Evolutionary conservation across 2,797 vertebrate genomes (phyloP), one percentile per base, ranked within the genome.

Genomic region (Sebastes aleutianus): DNA sequence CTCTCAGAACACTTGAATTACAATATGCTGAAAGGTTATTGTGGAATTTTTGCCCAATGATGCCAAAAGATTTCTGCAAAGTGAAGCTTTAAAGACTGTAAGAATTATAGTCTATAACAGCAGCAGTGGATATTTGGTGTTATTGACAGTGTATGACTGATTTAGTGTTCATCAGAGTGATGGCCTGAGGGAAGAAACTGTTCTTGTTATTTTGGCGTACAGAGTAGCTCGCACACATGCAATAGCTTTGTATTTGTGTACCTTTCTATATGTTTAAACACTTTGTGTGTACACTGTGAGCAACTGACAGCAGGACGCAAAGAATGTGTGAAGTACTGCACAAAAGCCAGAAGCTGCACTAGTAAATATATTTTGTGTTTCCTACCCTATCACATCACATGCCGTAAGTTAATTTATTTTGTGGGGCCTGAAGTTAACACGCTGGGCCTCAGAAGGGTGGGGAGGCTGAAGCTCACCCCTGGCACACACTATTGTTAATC

Each of bases 401-500:
- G 82, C 54, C 67, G 78, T 68, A 69, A 80, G 70, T 72, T 82
- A 22, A 81, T 85, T 65, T 65, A 83, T 83, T 87, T 84, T 85
- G 59, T 69, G 58, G 66, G 70, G 43, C 50, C 65, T 82, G 59
- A 86, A 78, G 77, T 88, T 71, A 83, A 87, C 69, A 81, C 74
- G 7, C 71, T 70, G 85, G 88, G 87, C 78, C 79, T 88, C 84
- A 79, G 72, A 61, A 74, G 87, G 89, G 89, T 87, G 92, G 83
- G 86, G 83, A 88, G 43, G 88, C 85, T 65, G 79, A 79, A 79
- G 50, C 87, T 90, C 90, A 93, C 90, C 93, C 93, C 94, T 94
- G 93, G 93, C 92, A 90, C 84, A 91, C 87, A 91, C 86, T 79
- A 91, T 92, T 93, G 90, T 94, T 96, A 94, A 95, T 96, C 95